Conservation (phyloP, 2,888 invertebrate genomes). For the Tanypteryx hageni region DNA sequence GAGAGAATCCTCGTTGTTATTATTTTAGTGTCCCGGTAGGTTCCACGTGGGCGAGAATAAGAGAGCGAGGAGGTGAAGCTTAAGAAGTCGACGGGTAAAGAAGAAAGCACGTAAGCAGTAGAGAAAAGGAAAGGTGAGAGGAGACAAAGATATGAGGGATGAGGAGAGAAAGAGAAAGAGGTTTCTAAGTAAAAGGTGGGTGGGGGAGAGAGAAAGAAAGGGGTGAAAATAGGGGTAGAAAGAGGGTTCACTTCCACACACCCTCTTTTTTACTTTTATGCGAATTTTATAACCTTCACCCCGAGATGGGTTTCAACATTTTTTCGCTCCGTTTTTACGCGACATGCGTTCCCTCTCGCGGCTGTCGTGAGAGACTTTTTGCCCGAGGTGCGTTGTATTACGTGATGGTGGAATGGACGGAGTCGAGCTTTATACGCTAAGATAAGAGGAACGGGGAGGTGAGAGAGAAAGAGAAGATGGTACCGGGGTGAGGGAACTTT, state of each 20-base stretch:
- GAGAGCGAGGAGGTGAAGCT: no score
- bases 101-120: no score
- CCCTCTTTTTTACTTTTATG: slow-evolving; percentile 15
- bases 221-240: neutral
- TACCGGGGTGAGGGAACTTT: neutral
- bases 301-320: neutral
- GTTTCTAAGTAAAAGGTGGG: neutral
- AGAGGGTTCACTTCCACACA: neutral
- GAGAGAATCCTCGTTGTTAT: no score
- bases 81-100: no score
- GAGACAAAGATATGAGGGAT: no score
- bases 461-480: neutral
- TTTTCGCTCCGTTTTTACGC: slow-evolving; percentile 8
- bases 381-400: neutral
- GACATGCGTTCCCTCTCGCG: neutral
- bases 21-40: no score
- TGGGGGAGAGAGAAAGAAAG: neutral
- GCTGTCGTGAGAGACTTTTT: slow-evolving; percentile 6
- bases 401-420: neutral
- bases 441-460: neutral
- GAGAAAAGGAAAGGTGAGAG: no score
- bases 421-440: neutral
- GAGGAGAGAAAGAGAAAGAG: neutral
- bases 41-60: no score
- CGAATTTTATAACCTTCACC: slow-evolving; percentile 31